phyloP scores from a whole-genome alignment of 2,888 invertebrate species.

The Tipula helvola region DNA sequence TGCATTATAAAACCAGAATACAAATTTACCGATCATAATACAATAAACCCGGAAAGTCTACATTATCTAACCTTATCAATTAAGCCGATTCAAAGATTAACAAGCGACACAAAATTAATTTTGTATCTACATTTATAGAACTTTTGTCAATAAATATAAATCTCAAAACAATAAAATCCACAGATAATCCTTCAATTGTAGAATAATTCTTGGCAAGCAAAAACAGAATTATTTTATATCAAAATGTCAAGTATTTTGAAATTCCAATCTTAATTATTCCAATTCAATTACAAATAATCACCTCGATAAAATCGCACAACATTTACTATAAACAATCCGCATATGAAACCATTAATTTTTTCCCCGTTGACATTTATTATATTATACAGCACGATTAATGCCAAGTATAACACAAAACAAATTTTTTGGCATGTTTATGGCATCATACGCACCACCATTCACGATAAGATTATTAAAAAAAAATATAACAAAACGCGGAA shows the following conservation, averaged over 20 bases:
- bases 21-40: background rate
- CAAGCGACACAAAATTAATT: background rate
- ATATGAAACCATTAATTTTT: background rate
- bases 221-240: background rate
- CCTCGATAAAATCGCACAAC: background rate
- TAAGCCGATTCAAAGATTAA: background rate
- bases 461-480: background rate
- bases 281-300: background rate
- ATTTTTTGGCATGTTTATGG: background rate
- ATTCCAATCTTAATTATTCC: background rate
- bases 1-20: background rate
- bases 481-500: background rate
- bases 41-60: background rate
- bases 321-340: background rate
- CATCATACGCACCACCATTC: background rate
- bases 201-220: background rate
- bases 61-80: background rate
- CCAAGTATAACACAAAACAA: background rate
- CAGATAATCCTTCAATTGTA: background rate
- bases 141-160: background rate
- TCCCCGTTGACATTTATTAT: background rate
- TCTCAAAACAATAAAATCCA: background rate
- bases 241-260: background rate
- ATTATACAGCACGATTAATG: background rate
- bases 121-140: background rate